Conservation (phyloP, 2,888 invertebrate genomes). For the Alentia gelatinosa region DNA sequence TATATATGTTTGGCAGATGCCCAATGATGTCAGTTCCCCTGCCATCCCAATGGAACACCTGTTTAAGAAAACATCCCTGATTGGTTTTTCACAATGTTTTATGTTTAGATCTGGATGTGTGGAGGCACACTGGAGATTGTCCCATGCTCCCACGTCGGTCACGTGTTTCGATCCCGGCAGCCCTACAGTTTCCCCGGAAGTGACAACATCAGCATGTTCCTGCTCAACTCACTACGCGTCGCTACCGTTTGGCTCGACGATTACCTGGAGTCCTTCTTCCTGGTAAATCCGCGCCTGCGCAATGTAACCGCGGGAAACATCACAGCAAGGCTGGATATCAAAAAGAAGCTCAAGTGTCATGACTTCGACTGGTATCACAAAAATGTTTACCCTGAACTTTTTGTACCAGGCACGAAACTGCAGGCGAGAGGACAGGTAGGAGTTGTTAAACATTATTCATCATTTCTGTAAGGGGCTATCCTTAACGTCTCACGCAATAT, state of each 20-base stretch:
- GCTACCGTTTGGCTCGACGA: constrained; percentile 51
- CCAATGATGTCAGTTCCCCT: too few species aligned
- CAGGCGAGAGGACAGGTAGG: constrained; percentile 23
- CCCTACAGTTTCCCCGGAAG: constrained; percentile 46
- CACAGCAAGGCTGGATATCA: neutral
- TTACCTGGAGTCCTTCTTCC: constrained; percentile 39
- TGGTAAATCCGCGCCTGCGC: neutral
- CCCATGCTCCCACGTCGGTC: constrained; percentile 52
- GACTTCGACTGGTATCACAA: constrained; percentile 46
- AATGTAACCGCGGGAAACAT: neutral
- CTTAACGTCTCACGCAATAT: too few species aligned
- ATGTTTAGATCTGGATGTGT: constrained; percentile 54
- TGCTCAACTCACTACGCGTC: constrained; percentile 37
- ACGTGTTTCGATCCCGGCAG: constrained; percentile 37
- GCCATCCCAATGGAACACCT: too few species aligned
- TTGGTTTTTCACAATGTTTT: too few species aligned
- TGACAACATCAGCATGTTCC: constrained; percentile 22
- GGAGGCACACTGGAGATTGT: constrained; percentile 44
- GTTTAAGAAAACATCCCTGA: too few species aligned
- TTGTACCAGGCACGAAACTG: neutral
- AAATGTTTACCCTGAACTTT: constrained; percentile 42
- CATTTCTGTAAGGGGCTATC: too few species aligned
- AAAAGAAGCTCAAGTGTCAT: constrained; percentile 28
- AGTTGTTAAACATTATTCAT: neutral
- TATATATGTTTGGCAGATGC: too few species aligned